Percentiles rank a stretch among this genome's conserved stretches.
These are phyloP conservation scores for Paracanthobrama guichenoti DNA, from an alignment of 2,113 vertebrate genomes.

Conservation along the genomic window DNA sequence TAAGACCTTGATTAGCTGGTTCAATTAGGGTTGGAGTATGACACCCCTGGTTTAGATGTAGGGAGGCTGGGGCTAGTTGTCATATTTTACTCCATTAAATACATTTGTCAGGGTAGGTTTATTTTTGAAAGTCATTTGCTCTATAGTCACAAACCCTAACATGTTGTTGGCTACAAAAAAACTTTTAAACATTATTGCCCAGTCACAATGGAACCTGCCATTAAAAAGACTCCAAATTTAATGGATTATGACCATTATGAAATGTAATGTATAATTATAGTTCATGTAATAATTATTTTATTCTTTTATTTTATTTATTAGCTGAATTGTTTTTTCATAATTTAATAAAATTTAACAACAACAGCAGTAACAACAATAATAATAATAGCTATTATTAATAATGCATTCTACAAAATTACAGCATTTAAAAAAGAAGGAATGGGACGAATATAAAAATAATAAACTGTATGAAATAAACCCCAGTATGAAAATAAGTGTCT, in stretches of 20 bases:
- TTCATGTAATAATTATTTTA: too few relatives aligned
- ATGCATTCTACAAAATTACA: neutral
- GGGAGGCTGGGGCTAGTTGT: neutral
- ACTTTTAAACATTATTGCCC: neutral
- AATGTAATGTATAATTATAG: too few relatives aligned
- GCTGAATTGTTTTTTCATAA: too few relatives aligned
- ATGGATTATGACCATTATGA: too few relatives aligned
- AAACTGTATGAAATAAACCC: too few relatives aligned
- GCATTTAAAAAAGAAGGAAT: neutral
- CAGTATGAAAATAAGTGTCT: too few relatives aligned
- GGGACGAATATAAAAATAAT: too few relatives aligned
- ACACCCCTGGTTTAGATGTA: neutral
- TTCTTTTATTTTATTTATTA: neutral
- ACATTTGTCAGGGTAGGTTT: neutral
- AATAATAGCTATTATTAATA: neutral
- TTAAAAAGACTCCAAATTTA: neutral
- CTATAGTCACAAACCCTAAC: neutral
- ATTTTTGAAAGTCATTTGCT: neutral
- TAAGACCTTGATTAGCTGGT: too few relatives aligned
- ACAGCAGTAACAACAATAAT: too few relatives aligned
- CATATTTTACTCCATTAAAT: neutral
- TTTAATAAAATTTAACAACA: too few relatives aligned
- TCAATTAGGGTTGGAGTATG: too few relatives aligned
- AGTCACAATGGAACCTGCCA: neutral
- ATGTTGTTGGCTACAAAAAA: too few relatives aligned